Evolutionary conservation across 1,140 invertebrate species (phyloP).

Genomic region (Leguminivora glycinivorella): DNA sequence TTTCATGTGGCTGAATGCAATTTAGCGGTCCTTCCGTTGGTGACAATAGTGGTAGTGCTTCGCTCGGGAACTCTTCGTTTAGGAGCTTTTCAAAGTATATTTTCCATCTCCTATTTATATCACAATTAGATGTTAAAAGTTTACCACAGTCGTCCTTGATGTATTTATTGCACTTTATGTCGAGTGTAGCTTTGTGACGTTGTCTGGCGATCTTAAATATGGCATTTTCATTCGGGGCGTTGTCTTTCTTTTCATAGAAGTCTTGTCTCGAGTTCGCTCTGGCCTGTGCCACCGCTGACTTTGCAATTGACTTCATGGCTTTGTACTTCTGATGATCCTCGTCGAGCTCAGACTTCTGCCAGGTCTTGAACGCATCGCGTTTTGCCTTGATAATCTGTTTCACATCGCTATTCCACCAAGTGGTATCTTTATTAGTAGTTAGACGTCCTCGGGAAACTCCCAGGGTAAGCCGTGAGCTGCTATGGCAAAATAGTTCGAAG

Average conservation of each 20-base stretch:
- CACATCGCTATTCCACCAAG: slow-evolving; percentile 30
- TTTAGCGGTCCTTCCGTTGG: background rate
- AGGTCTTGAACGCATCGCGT: background rate
- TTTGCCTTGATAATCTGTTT: slow-evolving; percentile 27
- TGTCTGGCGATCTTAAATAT: slow-evolving; percentile 35
- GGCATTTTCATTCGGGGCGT: slow-evolving; percentile 21
- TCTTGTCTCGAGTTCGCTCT: background rate
- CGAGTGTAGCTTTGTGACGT: slow-evolving; percentile 27
- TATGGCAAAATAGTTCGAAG: slow-evolving; percentile 16
- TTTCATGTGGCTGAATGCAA: background rate
- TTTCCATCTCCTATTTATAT: slow-evolving; percentile 5
- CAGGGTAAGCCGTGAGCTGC: background rate
- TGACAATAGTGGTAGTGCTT: background rate
- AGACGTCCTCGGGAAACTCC: slow-evolving; percentile 15
- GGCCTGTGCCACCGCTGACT: background rate
- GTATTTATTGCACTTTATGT: slow-evolving; percentile 32
- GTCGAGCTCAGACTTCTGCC: slow-evolving; percentile 17
- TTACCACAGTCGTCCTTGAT: background rate
- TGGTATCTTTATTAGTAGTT: slow-evolving; percentile 21
- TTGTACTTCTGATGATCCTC: slow-evolving; percentile 6
- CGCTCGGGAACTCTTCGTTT: background rate
- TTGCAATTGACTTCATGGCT: background rate
- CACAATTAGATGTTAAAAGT: slow-evolving; percentile 6
- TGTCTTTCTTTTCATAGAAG: slow-evolving; percentile 6
- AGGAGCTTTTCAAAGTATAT: slow-evolving; percentile 18